These are phyloP conservation scores for Notolabrus celidotus DNA, from an alignment of 2,797 vertebrate species.

Conservation along the genomic window DNA sequence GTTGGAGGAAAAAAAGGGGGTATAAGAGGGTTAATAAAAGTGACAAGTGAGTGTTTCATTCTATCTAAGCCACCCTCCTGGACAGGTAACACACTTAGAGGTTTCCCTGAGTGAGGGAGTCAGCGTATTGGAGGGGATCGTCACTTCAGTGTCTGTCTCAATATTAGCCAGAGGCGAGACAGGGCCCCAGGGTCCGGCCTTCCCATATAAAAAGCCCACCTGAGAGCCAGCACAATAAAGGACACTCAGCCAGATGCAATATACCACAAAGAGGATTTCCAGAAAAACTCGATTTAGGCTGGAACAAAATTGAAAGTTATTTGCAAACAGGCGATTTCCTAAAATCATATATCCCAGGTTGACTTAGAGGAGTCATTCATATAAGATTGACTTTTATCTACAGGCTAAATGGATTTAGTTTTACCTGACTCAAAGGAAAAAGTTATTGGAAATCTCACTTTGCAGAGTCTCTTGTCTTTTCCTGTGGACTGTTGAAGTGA, in stretches of 20 bases:
- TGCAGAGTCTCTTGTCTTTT: conserved; percentile 54
- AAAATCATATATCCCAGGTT: conserved; percentile 80
- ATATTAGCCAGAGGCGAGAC: conserved; percentile 82
- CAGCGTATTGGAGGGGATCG: conserved; percentile 72
- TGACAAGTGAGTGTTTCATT: conserved; percentile 87
- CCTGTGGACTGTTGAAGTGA: conserved; percentile 42
- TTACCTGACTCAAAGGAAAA: conserved; percentile 81
- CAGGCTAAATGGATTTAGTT: conserved; percentile 78
- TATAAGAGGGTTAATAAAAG: conserved; percentile 83
- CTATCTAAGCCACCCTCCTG: conserved; percentile 80
- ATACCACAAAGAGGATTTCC: conserved; percentile 80
- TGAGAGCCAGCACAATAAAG: conserved; percentile 83
- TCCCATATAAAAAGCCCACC: conserved; percentile 80
- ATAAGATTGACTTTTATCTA: conserved; percentile 78
- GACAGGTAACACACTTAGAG: conserved; percentile 86
- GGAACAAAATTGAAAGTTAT: conserved; percentile 84
- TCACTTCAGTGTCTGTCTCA: conserved; percentile 81
- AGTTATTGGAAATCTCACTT: conserved; percentile 78
- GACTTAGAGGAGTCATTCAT: conserved; percentile 82
- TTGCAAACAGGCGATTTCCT: conserved; percentile 80
- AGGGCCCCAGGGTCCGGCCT: conserved; percentile 75
- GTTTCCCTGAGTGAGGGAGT: conserved; percentile 76
- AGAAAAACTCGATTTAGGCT: conserved; percentile 78
- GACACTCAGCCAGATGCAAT: conserved; percentile 80
- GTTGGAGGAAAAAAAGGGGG: conserved; percentile 26